A percentile compares a stretch with the other conserved stretches of the same genome.
Conservation (phyloP, 1,140 invertebrate genomes). For the Agrypnia vestita region DNA sequence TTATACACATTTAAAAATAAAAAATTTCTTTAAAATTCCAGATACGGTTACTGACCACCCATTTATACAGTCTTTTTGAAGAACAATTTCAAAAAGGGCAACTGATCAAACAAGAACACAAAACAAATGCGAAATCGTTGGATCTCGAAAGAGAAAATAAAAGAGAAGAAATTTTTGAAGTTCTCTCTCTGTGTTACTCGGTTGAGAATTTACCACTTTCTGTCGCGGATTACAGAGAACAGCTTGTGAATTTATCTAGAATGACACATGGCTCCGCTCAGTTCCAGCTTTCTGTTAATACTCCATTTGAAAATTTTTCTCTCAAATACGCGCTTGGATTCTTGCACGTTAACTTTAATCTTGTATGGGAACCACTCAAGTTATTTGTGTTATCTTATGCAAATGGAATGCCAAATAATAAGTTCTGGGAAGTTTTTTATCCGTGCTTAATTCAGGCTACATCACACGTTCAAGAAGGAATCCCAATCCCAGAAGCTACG, state of each 20-base stretch:
- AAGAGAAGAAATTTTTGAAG: slow-evolving; percentile 68
- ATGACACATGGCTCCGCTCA: slow-evolving; percentile 77
- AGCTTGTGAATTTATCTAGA: slow-evolving; percentile 82
- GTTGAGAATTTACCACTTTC: slow-evolving; percentile 80
- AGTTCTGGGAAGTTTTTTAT: slow-evolving; percentile 87
- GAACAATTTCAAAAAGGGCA: slow-evolving; percentile 57
- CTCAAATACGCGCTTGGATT: slow-evolving; percentile 87
- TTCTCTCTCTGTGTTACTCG: slow-evolving; percentile 80
- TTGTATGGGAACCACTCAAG: slow-evolving; percentile 89
- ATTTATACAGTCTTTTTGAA: slow-evolving; percentile 83
- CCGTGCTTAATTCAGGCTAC: slow-evolving; percentile 74
- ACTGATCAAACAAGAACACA: slow-evolving; percentile 52
- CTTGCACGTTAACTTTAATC: slow-evolving; percentile 89
- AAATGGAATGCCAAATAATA: slow-evolving; percentile 74
- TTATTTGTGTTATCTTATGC: slow-evolving; percentile 84
- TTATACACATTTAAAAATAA: no score
- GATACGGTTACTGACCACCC: slow-evolving; percentile 79
- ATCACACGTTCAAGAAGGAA: slow-evolving; percentile 65
- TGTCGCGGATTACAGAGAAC: slow-evolving; percentile 85
- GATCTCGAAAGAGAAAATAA: slow-evolving; percentile 51
- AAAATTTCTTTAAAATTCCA: slow-evolving; percentile 66
- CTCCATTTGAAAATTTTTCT: slow-evolving; percentile 75
- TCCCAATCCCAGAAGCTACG: slow-evolving; percentile 65
- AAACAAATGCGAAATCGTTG: slow-evolving; percentile 26
- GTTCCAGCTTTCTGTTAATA: slow-evolving; percentile 73